Conservation (phyloP, 2,797 vertebrate genomes). For the Parauchenoglanis ngamensis region DNA sequence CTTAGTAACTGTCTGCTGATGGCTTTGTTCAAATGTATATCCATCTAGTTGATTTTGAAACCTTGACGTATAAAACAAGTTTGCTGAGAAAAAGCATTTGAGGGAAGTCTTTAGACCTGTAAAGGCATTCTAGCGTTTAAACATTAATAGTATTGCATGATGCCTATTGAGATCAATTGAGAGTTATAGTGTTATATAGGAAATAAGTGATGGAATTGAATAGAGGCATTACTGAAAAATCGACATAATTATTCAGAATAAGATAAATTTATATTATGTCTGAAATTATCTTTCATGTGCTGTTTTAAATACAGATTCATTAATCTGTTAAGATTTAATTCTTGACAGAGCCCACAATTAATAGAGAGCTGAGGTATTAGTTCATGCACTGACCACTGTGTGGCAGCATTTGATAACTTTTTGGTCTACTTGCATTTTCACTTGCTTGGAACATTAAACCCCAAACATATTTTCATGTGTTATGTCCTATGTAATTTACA, state of each 20-base stretch:
- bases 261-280: neutral
- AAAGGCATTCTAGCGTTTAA: neutral
- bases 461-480: conserved; percentile 28
- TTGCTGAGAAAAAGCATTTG: neutral
- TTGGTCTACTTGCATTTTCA: neutral
- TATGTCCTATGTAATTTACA: conserved; percentile 14
- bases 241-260: neutral
- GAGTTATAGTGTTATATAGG: neutral
- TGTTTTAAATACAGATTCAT: no score
- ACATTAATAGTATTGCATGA: neutral
- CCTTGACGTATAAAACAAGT: neutral
- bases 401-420: conserved; percentile 34
- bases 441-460: neutral
- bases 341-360: no score
- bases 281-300: neutral
- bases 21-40: neutral
- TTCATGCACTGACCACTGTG: conserved; percentile 25
- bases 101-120: neutral
- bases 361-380: neutral
- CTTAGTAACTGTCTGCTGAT: neutral
- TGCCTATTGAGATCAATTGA: neutral
- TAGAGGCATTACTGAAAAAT: neutral
- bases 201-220: neutral
- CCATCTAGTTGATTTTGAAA: neutral
- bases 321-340: no score